Conservation (phyloP, 2,888 invertebrate genomes). For the Fragum sueziense region DNA sequence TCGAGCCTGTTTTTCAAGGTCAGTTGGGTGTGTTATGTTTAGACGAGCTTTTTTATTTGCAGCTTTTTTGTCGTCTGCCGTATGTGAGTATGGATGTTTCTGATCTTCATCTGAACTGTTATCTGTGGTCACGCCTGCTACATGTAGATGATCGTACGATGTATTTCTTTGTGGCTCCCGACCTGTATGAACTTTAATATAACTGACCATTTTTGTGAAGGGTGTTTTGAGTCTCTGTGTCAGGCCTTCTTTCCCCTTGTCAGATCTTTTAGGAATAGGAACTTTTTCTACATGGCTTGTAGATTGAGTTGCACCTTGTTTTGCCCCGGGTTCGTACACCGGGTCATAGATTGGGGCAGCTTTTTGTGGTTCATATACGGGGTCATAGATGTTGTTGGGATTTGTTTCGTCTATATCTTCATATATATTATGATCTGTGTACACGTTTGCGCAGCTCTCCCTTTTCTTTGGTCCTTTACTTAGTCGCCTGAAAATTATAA, state of each 20-base stretch:
- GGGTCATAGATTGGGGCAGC: neutral
- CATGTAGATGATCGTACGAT: slow-evolving; percentile 41
- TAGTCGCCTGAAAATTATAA: neutral
- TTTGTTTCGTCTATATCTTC: slow-evolving; percentile 26
- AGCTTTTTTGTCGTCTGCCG: neutral
- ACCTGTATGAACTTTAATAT: slow-evolving; percentile 27
- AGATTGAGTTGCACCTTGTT: neutral
- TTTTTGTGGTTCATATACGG: slow-evolving; percentile 28
- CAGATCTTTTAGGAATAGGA: neutral
- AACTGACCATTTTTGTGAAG: slow-evolving; percentile 25
- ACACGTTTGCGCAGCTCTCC: neutral
- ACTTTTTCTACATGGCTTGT: no score
- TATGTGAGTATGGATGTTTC: slow-evolving; percentile 35
- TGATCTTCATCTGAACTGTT: slow-evolving; percentile 18
- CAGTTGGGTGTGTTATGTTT: neutral
- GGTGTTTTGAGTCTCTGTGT: slow-evolving; percentile 14
- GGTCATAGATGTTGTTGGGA: slow-evolving; percentile 25
- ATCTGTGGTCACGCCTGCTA: neutral
- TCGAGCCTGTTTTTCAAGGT: neutral
- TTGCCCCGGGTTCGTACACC: neutral
- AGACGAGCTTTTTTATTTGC: neutral
- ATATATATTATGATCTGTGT: slow-evolving; percentile 15
- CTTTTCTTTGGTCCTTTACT: neutral
- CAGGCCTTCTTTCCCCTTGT: neutral
- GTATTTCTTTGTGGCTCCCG: slow-evolving; percentile 21